Percentiles rank a stretch among this genome's conserved stretches.
phyloP scores from a whole-genome alignment of 2,888 invertebrate genomes.

The Liposcelis brunnea region DNA sequence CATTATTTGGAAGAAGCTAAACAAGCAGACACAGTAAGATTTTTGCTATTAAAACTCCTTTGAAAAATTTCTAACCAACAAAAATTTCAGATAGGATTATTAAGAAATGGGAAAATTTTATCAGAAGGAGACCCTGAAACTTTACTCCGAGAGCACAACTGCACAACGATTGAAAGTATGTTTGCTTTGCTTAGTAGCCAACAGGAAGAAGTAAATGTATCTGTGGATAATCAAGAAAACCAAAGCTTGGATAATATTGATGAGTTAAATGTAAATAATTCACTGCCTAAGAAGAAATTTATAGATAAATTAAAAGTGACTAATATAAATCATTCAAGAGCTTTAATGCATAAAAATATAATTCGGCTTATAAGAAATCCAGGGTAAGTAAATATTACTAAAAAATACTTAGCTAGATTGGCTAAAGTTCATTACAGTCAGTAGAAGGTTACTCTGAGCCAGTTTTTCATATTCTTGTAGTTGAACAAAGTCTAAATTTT shows the following conservation, averaged over 20 bases:
- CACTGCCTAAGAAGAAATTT: background rate
- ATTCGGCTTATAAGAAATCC: slow-evolving; percentile 52
- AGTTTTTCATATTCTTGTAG: too few relatives aligned
- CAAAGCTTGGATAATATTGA: too few relatives aligned
- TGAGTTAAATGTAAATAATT: background rate
- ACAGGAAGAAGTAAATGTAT: slow-evolving; percentile 2
- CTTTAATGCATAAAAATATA: slow-evolving; percentile 50
- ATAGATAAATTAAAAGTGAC: background rate
- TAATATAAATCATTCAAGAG: slow-evolving; percentile 25
- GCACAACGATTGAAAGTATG: slow-evolving; percentile 27
- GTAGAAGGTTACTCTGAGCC: too few relatives aligned
- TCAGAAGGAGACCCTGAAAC: slow-evolving; percentile 28
- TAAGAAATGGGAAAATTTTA: slow-evolving; percentile 30
- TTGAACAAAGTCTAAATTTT: too few relatives aligned
- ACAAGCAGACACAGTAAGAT: slow-evolving; percentile 22
- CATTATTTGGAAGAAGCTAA: slow-evolving; percentile 35
- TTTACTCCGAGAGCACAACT: slow-evolving; percentile 21
- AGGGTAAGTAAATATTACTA: slow-evolving; percentile 41
- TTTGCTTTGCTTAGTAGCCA: slow-evolving; percentile 26
- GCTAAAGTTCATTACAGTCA: too few relatives aligned
- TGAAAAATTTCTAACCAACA: too few relatives aligned
- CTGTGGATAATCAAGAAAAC: too few relatives aligned
- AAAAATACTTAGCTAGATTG: too few relatives aligned
- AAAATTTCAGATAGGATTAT: slow-evolving; percentile 30
- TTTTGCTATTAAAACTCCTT: too few relatives aligned